Conservation (phyloP, 2,888 invertebrate species). For the Drosophila ezoana region DNA sequence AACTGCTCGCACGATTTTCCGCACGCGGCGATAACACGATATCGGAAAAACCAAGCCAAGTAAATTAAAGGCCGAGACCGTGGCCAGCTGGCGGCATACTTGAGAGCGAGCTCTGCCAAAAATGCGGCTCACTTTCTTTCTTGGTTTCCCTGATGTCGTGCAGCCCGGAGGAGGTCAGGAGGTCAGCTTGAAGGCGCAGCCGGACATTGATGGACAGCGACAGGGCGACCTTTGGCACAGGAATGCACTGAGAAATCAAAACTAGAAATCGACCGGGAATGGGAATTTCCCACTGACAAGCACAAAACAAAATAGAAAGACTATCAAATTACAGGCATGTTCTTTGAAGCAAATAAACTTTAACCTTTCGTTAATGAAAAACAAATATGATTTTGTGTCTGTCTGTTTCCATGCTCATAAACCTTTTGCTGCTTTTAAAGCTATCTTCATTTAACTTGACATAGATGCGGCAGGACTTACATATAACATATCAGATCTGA, state of each 20-base stretch:
- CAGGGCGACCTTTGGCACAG: constrained; percentile 15
- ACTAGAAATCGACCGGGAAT: background rate
- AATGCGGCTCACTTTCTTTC: background rate
- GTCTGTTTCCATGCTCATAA: too few relatives aligned
- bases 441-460: too few relatives aligned
- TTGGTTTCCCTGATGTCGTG: background rate
- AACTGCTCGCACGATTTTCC: constrained; percentile 37
- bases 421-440: too few relatives aligned
- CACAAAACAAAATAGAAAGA: background rate
- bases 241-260: constrained; percentile 7
- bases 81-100: background rate
- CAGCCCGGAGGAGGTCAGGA: constrained; percentile 11
- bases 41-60: constrained; percentile 36
- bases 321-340: background rate
- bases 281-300: constrained; percentile 3
- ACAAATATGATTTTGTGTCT: too few relatives aligned
- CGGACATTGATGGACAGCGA: constrained; percentile 37
- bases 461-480: too few relatives aligned
- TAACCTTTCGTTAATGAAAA: too few relatives aligned
- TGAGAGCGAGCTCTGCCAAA: background rate
- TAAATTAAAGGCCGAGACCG: constrained; percentile 59
- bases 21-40: constrained; percentile 6
- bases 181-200: constrained; percentile 31
- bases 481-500: too few relatives aligned
- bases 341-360: too few relatives aligned